Base-by-base conservation (phyloP, 2,888 invertebrate genomes). In the Spialia ferax region DNA sequence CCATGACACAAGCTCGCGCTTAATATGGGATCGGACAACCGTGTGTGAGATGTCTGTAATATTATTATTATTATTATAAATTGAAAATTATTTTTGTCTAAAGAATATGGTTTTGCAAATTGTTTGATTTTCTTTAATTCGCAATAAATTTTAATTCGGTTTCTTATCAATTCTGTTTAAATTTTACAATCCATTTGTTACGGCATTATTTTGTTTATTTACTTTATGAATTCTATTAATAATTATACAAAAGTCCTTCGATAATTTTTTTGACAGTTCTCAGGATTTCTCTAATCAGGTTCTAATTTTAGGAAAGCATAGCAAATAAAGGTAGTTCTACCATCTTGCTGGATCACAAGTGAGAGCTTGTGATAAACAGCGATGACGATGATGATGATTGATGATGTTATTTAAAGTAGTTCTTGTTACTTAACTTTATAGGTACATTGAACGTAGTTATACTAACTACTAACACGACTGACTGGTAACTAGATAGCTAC, bases 31-130 rank as follows among this genome's bases (percentile, higher is more conserved):
- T n/a, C n/a, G n/a, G n/a, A n/a, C n/a, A n/a, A n/a, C n/a, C n/a
- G n/a, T n/a, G n/a, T n/a, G n/a, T n/a, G n/a, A n/a, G n/a, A n/a
- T n/a, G n/a, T n/a, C n/a, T n/a, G n/a, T n/a, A n/a, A n/a, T n/a
- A n/a, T n/a, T n/a, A n/a, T n/a, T n/a, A n/a, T n/a, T n/a, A n/a
- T 48, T 11, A 56, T 48, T 56, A 15, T 48, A 56, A 64, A 48
- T 56, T 56, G 13, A 20, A 48, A 55, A 32, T 48, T 22, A 56
- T 63, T 64, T 63, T 56, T 29, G 45, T 45, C 13, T 45, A 29
- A 22, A 11, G 45, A 42, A 45, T 26, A 55, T 13, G 18, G 7
- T n/a, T n/a, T n/a, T n/a, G 7, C 20, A 8, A n/a, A 29, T 32
- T 56, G 29, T 42, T 55, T 20, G 2, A 11, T 29, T 23, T 32